phyloP scores from a whole-genome alignment of 1,140 invertebrate species.

The Anthonomus grandis region DNA sequence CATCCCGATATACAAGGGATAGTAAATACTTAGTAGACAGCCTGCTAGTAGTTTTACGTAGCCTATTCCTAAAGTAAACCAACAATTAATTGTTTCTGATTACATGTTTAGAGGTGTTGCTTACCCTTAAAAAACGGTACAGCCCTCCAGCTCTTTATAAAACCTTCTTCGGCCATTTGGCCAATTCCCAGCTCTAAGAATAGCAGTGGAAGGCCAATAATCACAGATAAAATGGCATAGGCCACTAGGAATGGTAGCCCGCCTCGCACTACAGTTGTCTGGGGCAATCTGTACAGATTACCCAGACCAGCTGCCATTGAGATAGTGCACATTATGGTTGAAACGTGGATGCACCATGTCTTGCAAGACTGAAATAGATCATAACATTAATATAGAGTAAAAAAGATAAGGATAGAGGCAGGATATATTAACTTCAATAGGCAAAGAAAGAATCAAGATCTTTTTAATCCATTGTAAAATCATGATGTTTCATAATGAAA shows the following conservation, averaged over 20 bases:
- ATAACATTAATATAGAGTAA: constrained; percentile 11
- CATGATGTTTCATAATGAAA: too few species aligned
- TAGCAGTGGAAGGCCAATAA: constrained; percentile 69
- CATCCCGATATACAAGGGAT: constrained; percentile 54
- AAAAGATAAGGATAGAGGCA: background rate
- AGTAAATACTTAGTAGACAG: constrained; percentile 52
- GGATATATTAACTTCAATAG: too few species aligned
- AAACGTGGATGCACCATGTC: constrained; percentile 43
- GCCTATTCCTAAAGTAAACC: constrained; percentile 56
- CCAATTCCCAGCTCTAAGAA: constrained; percentile 75
- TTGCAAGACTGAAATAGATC: constrained; percentile 43
- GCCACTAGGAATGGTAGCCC: constrained; percentile 65
- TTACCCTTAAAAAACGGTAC: constrained; percentile 76
- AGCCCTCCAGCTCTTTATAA: constrained; percentile 74
- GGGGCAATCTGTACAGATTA: constrained; percentile 54
- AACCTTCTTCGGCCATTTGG: constrained; percentile 73
- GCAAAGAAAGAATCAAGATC: too few species aligned
- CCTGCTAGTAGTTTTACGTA: constrained; percentile 55
- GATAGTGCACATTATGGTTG: constrained; percentile 50
- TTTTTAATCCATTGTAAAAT: too few species aligned
- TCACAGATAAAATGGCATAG: constrained; percentile 59
- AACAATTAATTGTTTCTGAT: constrained; percentile 7
- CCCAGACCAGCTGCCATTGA: constrained; percentile 54
- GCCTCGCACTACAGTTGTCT: constrained; percentile 52
- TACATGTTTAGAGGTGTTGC: background rate